phyloP scores from a whole-genome alignment of 2,888 invertebrate genomes.

The Holacanthella duospinosa region DNA sequence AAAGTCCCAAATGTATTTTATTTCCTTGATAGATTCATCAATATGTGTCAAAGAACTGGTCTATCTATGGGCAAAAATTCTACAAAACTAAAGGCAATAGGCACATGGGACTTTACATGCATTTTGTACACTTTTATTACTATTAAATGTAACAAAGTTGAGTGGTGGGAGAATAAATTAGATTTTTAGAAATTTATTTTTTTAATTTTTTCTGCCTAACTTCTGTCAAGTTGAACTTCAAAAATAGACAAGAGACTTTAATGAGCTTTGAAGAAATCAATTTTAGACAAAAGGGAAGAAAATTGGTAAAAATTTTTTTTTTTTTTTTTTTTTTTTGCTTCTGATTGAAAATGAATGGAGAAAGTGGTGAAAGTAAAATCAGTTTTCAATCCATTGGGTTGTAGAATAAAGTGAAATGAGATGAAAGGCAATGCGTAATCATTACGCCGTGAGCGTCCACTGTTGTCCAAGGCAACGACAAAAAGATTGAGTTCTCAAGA shows the following conservation, averaged over 20 bases:
- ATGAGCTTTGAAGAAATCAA: neutral
- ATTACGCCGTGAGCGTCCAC: neutral
- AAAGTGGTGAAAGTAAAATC: neutral
- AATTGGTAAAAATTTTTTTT: too few relatives aligned
- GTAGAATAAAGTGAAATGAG: neutral
- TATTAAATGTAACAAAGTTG: neutral
- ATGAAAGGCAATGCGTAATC: slow-evolving; percentile 4
- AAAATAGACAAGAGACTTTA: neutral
- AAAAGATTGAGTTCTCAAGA: neutral
- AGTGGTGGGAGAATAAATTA: neutral
- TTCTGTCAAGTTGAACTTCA: neutral
- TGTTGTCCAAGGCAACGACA: neutral
- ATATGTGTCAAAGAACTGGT: slow-evolving; percentile 9
- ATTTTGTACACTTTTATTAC: too few relatives aligned
- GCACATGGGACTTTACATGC: neutral
- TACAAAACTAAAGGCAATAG: neutral
- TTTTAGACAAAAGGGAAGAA: neutral
- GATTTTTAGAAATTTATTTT: too few relatives aligned
- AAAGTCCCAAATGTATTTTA: slow-evolving; percentile 1
- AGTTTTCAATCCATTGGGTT: neutral
- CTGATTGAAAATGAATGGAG: neutral
- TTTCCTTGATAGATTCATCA: slow-evolving; percentile 10
- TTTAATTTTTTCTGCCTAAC: too few relatives aligned
- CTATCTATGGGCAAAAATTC: neutral
- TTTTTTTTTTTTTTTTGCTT: too few relatives aligned